These are phyloP conservation scores for Leptinotarsa undecemlineata DNA, from an alignment of 1,140 invertebrate genomes.

Conservation along the genomic window DNA sequence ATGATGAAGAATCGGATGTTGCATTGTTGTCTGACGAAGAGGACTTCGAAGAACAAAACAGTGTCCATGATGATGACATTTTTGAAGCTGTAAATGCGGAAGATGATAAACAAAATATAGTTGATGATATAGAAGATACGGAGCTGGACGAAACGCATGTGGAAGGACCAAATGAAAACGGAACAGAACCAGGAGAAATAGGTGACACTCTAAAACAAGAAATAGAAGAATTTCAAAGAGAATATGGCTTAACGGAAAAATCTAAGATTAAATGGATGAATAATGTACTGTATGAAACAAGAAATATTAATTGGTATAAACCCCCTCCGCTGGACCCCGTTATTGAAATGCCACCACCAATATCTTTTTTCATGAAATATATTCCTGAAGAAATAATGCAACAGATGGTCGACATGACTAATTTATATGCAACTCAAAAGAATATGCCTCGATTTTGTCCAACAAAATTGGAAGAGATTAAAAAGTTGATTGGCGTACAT, in stretches of 20 bases:
- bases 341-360: constrained; percentile 11
- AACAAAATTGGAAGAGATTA: constrained; percentile 31
- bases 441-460: constrained; percentile 24
- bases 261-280: constrained; percentile 20
- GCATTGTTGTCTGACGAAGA: constrained; percentile 9
- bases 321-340: neutral
- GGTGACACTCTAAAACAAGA: neutral
- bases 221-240: constrained; percentile 16
- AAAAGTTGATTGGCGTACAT: constrained; percentile 34
- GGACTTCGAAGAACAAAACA: constrained; percentile 6
- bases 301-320: constrained; percentile 22
- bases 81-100: neutral
- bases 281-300: constrained; percentile 20
- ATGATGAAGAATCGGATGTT: constrained; percentile 11
- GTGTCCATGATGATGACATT: constrained; percentile 8
- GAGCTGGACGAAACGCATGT: constrained; percentile 3
- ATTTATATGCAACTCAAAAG: constrained; percentile 32
- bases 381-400: constrained; percentile 26
- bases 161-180: constrained; percentile 8
- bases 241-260: constrained; percentile 20
- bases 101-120: constrained; percentile 12
- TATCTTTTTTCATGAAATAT: constrained; percentile 24
- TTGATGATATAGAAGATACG: constrained; percentile 4
- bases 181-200: neutral
- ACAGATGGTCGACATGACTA: constrained; percentile 30